A percentile compares a stretch with the other conserved stretches of the same genome.
Evolutionary conservation across 2,113 vertebrate species (phyloP).

Genomic region (Neopipo cinnamomea): DNA sequence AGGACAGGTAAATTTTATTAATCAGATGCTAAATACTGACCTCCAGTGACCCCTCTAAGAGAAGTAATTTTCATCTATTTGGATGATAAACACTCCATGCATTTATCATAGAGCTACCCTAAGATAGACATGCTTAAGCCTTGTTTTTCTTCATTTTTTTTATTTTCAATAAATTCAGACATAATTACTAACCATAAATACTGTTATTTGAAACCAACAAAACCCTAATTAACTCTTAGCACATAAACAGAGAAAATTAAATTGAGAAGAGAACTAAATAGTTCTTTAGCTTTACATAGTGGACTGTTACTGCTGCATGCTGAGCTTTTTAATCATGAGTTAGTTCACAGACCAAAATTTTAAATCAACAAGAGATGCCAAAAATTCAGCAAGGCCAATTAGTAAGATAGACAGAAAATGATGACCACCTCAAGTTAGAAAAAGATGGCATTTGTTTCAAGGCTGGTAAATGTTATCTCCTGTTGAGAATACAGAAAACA

Average conservation of each 20-base stretch:
- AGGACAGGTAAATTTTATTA: not conserved
- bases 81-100: not conserved
- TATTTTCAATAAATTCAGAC: not conserved
- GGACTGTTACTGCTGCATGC: not conserved
- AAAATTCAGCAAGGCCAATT: not conserved
- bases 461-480: not conserved
- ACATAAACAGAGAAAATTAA: not conserved
- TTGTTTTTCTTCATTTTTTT: not conserved
- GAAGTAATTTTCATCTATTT: not conserved
- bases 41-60: not conserved
- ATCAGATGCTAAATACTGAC: not conserved
- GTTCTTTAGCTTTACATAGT: not conserved
- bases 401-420: not conserved
- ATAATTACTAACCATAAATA: not conserved
- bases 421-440: not conserved
- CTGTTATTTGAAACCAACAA: not conserved
- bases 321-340: not conserved
- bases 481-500: not conserved
- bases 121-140: not conserved
- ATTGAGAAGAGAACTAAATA: not conserved
- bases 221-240: not conserved
- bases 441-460: not conserved
- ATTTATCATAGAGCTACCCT: not conserved
- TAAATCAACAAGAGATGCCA: not conserved
- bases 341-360: not conserved